These are phyloP conservation scores for Numenius phaeopus DNA, from an alignment of 2,797 vertebrate species.

Conservation along the genomic window DNA sequence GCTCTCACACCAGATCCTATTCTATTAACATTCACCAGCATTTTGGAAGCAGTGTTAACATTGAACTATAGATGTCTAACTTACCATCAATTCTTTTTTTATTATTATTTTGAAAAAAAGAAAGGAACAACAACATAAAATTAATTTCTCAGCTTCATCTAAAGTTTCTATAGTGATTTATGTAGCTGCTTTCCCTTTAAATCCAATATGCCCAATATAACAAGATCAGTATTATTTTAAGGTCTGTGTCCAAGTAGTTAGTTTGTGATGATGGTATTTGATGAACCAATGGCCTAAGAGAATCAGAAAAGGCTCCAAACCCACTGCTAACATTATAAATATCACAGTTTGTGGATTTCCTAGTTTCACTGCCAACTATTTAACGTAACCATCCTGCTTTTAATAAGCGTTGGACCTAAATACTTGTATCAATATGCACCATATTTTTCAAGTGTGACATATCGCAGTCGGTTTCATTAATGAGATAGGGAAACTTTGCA, in stretches of 20 bases:
- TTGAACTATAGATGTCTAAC: rapidly evolving
- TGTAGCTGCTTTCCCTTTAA: neutral
- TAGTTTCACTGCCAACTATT: neutral
- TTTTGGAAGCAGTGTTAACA: neutral
- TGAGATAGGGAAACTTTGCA: neutral
- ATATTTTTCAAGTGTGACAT: conserved; percentile 25
- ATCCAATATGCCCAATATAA: neutral
- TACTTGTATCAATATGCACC: neutral
- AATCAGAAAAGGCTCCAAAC: neutral
- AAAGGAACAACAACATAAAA: neutral
- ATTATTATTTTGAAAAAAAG: neutral
- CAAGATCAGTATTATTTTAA: neutral
- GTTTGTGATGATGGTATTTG: neutral
- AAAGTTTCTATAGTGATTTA: neutral
- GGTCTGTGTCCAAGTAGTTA: neutral
- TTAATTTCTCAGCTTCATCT: neutral
- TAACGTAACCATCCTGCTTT: conserved; percentile 2
- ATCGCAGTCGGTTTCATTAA: neutral
- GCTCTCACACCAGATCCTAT: neutral
- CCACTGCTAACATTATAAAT: neutral
- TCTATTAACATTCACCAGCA: neutral
- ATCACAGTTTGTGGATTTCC: neutral
- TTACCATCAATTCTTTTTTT: neutral
- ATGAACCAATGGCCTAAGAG: neutral
- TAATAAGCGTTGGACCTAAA: neutral